Evolutionary conservation across 2,888 invertebrate genomes (phyloP).

Genomic region (Metallyticus violacea): DNA sequence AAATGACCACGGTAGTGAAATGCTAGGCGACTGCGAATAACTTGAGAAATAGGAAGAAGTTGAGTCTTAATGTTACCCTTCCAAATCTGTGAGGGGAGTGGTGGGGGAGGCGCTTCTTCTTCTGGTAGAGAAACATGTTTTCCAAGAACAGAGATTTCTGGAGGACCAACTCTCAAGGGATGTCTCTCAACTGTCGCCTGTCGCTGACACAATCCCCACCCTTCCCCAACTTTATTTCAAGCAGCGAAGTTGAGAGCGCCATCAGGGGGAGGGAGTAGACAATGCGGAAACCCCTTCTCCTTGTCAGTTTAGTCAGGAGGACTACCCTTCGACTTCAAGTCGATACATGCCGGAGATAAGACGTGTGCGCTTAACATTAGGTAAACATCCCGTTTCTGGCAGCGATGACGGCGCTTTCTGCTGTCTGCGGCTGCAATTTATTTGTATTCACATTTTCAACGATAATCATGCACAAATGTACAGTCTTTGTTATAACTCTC

Average conservation of each 20-base stretch:
- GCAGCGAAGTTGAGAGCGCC: neutral
- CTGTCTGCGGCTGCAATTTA: too few relatives aligned
- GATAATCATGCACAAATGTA: too few relatives aligned
- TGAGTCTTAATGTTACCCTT: neutral
- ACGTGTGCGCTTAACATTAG: neutral
- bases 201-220: constrained; percentile 1
- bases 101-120: too few relatives aligned
- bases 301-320: neutral
- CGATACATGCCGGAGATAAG: neutral
- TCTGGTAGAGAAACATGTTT: neutral
- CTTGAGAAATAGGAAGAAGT: neutral
- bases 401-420: too few relatives aligned
- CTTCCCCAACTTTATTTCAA: constrained; percentile 7
- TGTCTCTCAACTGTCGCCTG: constrained; percentile 17
- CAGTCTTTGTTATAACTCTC: too few relatives aligned
- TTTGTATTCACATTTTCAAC: too few relatives aligned
- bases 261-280: too few relatives aligned
- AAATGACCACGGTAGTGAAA: neutral
- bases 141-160: constrained; percentile 1
- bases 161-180: neutral
- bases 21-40: neutral
- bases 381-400: too few relatives aligned
- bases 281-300: neutral
- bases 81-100: too few relatives aligned
- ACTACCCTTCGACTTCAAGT: neutral